These are phyloP conservation scores for Troides helena DNA, from an alignment of 2,888 invertebrate genomes.

Conservation along the genomic window DNA sequence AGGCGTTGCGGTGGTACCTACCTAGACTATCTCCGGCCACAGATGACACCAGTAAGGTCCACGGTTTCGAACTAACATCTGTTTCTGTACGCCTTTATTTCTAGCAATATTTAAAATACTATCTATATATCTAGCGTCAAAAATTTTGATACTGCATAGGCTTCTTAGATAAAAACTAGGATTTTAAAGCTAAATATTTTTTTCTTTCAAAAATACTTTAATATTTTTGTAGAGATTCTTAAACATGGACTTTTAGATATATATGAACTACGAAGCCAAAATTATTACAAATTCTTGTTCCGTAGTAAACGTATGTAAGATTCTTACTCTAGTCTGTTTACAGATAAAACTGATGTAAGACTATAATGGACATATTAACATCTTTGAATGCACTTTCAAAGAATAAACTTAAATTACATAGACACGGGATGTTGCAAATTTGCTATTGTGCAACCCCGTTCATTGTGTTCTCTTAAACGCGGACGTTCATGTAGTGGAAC, in stretches of 20 bases:
- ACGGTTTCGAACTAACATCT: neutral
- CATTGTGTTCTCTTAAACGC: slow-evolving; percentile 9
- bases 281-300: neutral
- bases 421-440: slow-evolving; percentile 25
- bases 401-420: slow-evolving; percentile 11
- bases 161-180: no score
- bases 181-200: no score
- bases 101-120: no score
- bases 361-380: neutral
- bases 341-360: neutral
- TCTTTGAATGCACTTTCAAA: neutral
- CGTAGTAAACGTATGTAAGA: neutral
- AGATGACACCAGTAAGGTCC: no score
- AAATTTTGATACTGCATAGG: no score
- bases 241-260: neutral
- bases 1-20: no score
- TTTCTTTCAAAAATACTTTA: no score
- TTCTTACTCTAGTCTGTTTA: neutral
- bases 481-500: neutral
- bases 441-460: slow-evolving; percentile 10
- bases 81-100: no score
- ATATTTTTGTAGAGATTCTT: no score
- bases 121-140: no score
- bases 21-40: no score
- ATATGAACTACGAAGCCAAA: neutral